Percentiles rank a stretch among this genome's conserved stretches.
These are phyloP conservation scores for Desmodus rotundus DNA, from an alignment of 2,113 vertebrate genomes.

Conservation along the genomic window DNA sequence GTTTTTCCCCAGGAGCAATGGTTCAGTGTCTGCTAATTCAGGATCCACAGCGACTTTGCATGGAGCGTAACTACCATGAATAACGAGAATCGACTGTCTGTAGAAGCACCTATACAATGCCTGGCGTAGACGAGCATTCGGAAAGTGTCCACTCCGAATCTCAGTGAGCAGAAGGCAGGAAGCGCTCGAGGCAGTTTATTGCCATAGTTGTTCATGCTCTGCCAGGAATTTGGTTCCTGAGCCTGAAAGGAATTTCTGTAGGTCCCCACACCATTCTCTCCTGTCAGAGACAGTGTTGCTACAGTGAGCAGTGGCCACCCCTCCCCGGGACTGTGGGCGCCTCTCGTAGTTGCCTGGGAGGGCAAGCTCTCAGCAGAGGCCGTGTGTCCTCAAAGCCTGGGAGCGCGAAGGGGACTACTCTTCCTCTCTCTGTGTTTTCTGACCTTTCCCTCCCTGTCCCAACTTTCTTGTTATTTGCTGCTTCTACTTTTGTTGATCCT, in stretches of 20 bases:
- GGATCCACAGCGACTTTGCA: not conserved
- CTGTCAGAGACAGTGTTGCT: not conserved
- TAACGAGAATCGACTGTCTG: not conserved
- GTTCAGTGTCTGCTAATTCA: not conserved
- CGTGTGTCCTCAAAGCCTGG: not conserved
- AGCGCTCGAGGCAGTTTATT: not conserved
- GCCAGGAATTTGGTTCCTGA: not conserved
- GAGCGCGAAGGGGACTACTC: fast-evolving
- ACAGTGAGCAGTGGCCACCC: not conserved
- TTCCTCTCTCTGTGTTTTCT: not conserved
- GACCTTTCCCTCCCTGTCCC: not conserved
- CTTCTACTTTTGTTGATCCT: not conserved
- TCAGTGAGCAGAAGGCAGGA: not conserved
- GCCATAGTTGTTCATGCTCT: not conserved
- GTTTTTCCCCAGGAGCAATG: not conserved
- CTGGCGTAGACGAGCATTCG: fast-evolving
- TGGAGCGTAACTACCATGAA: not conserved
- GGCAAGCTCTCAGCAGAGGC: not conserved
- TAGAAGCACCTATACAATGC: fast-evolving
- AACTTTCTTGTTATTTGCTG: not conserved
- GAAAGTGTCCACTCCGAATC: not conserved
- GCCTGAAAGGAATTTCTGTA: not conserved
- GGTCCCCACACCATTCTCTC: not conserved
- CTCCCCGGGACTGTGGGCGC: not conserved
- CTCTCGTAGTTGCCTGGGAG: not conserved